These are phyloP conservation scores for Cheilosia grossa DNA, from an alignment of 2,888 invertebrate genomes.

Conservation along the genomic window DNA sequence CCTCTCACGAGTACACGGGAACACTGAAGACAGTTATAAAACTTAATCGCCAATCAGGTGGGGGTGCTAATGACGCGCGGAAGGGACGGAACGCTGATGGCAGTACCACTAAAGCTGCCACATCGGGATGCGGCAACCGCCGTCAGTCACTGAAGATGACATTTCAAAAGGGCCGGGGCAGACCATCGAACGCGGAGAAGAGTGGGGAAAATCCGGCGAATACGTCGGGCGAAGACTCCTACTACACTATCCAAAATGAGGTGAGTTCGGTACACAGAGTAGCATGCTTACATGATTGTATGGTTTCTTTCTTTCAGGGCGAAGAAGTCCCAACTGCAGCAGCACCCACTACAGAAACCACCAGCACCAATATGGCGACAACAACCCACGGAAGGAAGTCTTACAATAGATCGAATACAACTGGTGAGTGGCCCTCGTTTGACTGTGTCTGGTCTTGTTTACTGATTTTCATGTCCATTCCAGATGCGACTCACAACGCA, in stretches of 20 bases:
- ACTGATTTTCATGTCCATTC: slow-evolving; percentile 7
- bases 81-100: slow-evolving; percentile 70
- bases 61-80: slow-evolving; percentile 74
- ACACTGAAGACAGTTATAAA: slow-evolving; percentile 93
- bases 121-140: slow-evolving; percentile 75
- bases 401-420: slow-evolving; percentile 89
- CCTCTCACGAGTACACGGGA: slow-evolving; percentile 87
- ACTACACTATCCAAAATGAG: slow-evolving; percentile 90
- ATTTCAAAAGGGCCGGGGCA: slow-evolving; percentile 88
- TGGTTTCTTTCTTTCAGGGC: slow-evolving; percentile 82
- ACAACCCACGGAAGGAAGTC: slow-evolving; percentile 88
- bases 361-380: slow-evolving; percentile 16
- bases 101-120: slow-evolving; percentile 38
- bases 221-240: slow-evolving; percentile 82
- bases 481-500: slow-evolving; percentile 52
- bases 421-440: slow-evolving; percentile 42
- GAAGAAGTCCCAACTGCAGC: slow-evolving; percentile 82
- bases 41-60: slow-evolving; percentile 84
- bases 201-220: slow-evolving; percentile 76
- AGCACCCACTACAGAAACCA: slow-evolving; percentile 12
- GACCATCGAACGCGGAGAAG: slow-evolving; percentile 83
- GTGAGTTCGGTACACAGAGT: slow-evolving; percentile 80
- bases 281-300: slow-evolving; percentile 22
- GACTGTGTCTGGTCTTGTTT: background rate
- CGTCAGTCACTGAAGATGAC: slow-evolving; percentile 91